These are phyloP conservation scores for Zootoca vivipara DNA, from an alignment of 2,113 vertebrate genomes.

Conservation along the genomic window DNA sequence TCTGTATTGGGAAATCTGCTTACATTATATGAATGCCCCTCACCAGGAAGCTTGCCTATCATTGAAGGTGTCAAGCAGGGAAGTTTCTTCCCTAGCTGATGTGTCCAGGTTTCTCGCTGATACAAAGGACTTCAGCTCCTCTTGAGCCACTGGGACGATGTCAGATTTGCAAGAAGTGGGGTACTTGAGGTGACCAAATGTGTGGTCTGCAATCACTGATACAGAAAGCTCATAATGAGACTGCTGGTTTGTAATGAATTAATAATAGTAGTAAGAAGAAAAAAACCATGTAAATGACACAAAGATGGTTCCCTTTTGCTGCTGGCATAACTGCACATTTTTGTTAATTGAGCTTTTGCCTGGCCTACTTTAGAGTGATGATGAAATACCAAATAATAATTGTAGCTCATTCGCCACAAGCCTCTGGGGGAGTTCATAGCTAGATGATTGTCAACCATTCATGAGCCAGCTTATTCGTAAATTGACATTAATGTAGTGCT, in stretches of 20 bases:
- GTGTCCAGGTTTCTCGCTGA: neutral
- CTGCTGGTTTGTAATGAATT: neutral
- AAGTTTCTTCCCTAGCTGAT: too few species aligned
- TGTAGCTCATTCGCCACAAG: neutral
- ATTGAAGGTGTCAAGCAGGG: neutral
- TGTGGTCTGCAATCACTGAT: neutral
- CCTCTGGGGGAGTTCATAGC: neutral
- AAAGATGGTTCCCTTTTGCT: neutral
- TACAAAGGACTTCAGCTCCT: neutral
- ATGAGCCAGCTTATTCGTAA: neutral
- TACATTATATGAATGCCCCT: too few species aligned
- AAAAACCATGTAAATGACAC: neutral
- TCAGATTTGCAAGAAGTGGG: neutral
- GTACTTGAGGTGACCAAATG: neutral
- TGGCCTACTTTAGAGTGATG: neutral
- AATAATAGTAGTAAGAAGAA: neutral
- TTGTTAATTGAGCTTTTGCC: neutral
- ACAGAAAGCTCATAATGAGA: neutral
- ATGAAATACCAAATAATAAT: neutral
- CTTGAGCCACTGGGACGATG: neutral
- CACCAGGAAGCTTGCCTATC: neutral
- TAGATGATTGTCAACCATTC: neutral
- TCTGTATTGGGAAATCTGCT: neutral
- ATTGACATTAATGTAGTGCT: neutral
- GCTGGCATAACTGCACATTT: neutral